These are phyloP conservation scores for Pteria penguin DNA, from an alignment of 2,888 invertebrate species.

Conservation along the genomic window DNA sequence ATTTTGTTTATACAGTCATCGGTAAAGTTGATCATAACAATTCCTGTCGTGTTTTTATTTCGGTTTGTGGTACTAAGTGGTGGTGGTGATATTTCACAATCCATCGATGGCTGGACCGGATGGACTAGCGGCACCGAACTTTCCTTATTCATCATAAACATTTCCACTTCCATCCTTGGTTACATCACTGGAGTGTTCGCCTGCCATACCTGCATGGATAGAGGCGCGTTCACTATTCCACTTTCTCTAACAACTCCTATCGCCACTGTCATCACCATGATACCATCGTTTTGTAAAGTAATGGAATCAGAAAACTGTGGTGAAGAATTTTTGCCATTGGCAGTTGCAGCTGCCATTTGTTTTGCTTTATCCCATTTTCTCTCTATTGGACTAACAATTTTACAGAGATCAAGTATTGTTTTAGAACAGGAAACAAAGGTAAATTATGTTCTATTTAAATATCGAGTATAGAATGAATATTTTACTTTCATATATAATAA, in stretches of 20 bases:
- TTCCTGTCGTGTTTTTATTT: neutral
- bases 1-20: slow-evolving; percentile 15
- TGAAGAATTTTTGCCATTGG: neutral
- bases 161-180: neutral
- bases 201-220: slow-evolving; percentile 70
- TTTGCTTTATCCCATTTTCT: neutral
- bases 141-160: slow-evolving; percentile 25
- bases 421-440: neutral
- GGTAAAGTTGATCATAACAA: slow-evolving; percentile 23
- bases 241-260: slow-evolving; percentile 63
- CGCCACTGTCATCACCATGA: slow-evolving; percentile 46
- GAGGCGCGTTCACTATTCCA: slow-evolving; percentile 66
- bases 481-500: too few relatives aligned
- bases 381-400: neutral
- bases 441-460: slow-evolving; percentile 3
- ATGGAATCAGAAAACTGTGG: neutral
- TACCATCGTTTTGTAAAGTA: neutral
- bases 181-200: slow-evolving; percentile 53
- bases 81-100: neutral
- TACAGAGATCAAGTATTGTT: neutral
- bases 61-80: slow-evolving; percentile 2
- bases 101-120: slow-evolving; percentile 16
- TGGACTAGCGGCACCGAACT: neutral
- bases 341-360: slow-evolving; percentile 2
- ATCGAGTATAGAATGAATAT: too few relatives aligned